These are phyloP conservation scores for Eurystomus glaucurus DNA, from an alignment of 2,797 vertebrate species.

Conservation along the genomic window DNA sequence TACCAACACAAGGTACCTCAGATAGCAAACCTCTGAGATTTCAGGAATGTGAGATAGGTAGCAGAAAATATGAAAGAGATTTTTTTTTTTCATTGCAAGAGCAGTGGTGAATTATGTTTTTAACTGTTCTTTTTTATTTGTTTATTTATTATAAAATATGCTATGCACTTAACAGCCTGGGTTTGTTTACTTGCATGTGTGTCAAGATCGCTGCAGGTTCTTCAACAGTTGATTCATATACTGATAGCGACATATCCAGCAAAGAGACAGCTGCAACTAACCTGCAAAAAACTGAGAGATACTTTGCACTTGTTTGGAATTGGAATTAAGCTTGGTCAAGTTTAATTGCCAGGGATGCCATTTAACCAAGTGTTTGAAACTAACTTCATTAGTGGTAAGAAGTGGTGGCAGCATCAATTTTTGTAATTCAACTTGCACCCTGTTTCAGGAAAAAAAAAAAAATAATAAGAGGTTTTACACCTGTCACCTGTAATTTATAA, in stretches of 20 bases:
- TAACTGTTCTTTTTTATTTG: background rate
- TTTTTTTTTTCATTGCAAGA: background rate
- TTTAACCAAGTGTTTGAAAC: background rate
- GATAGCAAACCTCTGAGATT: background rate
- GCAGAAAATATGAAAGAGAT: background rate
- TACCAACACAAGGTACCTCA: rapidly evolving
- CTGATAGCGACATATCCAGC: background rate
- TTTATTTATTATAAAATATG: background rate
- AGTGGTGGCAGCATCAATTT: background rate
- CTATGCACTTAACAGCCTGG: background rate
- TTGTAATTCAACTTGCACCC: background rate
- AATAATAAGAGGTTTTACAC: background rate
- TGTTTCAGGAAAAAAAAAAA: background rate
- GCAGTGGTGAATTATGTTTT: background rate
- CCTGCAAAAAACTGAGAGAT: background rate
- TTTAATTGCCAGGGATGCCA: background rate
- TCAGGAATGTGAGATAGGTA: background rate
- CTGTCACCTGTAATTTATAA: background rate
- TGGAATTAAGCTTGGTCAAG: background rate
- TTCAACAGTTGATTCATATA: background rate
- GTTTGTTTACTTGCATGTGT: background rate
- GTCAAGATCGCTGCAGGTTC: background rate
- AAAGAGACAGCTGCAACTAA: background rate
- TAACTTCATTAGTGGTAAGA: background rate
- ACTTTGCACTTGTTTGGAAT: background rate